A percentile compares a stretch with the other conserved stretches of the same genome.
phyloP scores from a whole-genome alignment of 2,888 invertebrate genomes.

The Tetragnatha montana region DNA sequence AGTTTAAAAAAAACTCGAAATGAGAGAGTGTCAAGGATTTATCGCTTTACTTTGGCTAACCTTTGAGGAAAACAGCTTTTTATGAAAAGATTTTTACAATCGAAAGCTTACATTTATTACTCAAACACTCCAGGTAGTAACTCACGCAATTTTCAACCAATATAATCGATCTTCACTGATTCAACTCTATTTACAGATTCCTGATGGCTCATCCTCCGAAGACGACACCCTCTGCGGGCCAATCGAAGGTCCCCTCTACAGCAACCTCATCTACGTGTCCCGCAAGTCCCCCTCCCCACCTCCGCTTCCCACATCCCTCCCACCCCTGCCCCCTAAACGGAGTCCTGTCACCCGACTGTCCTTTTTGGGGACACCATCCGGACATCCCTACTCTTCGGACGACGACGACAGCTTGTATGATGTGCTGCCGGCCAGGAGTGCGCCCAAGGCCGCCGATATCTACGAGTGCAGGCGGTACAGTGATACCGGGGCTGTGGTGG shows the following conservation, averaged over 20 bases:
- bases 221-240: background rate
- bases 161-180: background rate
- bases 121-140: too few species aligned
- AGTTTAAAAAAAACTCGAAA: too few species aligned
- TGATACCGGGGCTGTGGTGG: constrained; percentile 58
- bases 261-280: constrained; percentile 61
- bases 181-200: constrained; percentile 21
- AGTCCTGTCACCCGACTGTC: constrained; percentile 1
- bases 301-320: constrained; percentile 37
- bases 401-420: constrained; percentile 54
- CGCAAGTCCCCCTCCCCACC: constrained; percentile 58
- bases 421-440: background rate
- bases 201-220: constrained; percentile 17
- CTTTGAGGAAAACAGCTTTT: too few species aligned
- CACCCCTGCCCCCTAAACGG: constrained; percentile 50
- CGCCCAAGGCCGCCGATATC: constrained; percentile 6
- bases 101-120: too few species aligned
- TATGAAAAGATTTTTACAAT: too few species aligned
- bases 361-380: background rate
- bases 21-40: too few species aligned
- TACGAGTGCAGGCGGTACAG: constrained; percentile 61
- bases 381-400: background rate
- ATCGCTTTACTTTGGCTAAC: too few species aligned
- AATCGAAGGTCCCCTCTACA: constrained; percentile 61
- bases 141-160: background rate